Evolutionary conservation across 1,140 invertebrate genomes (phyloP).

Genomic region (Piezodorus guildinii): DNA sequence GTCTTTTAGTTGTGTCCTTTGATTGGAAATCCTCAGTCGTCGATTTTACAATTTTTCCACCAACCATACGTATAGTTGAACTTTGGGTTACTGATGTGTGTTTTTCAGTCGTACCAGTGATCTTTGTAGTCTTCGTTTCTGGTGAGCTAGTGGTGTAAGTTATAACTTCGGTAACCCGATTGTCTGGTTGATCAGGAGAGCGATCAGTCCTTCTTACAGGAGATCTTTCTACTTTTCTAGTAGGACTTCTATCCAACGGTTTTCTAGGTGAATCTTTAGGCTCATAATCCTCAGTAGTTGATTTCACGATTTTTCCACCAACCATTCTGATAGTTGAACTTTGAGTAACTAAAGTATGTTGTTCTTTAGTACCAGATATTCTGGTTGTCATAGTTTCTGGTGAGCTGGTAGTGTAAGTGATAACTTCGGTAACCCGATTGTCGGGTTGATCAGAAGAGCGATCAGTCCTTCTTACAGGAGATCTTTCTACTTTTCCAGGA

Average conservation of each 20-base stretch:
- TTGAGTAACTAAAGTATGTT: neutral
- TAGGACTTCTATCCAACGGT: neutral
- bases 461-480: neutral
- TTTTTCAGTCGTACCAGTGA: neutral
- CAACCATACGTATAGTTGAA: constrained; percentile 22
- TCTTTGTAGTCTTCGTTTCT: neutral
- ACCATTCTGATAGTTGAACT: constrained; percentile 21
- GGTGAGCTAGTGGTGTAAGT: neutral
- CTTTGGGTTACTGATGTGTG: neutral
- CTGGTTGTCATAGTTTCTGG: neutral
- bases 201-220: neutral
- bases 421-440: neutral
- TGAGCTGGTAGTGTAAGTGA: neutral
- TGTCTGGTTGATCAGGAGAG: neutral
- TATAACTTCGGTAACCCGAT: neutral
- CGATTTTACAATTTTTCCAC: constrained; percentile 17
- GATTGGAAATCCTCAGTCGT: neutral
- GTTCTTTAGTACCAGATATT: neutral
- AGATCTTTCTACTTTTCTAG: neutral
- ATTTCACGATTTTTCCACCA: constrained; percentile 25
- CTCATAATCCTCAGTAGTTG: neutral
- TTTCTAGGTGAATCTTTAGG: neutral
- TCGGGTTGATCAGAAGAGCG: neutral
- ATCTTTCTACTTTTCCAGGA: neutral
- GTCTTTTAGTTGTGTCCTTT: neutral